Evolutionary conservation across 2,888 invertebrate species (phyloP).

Genomic region (Drosophila infuscata): DNA sequence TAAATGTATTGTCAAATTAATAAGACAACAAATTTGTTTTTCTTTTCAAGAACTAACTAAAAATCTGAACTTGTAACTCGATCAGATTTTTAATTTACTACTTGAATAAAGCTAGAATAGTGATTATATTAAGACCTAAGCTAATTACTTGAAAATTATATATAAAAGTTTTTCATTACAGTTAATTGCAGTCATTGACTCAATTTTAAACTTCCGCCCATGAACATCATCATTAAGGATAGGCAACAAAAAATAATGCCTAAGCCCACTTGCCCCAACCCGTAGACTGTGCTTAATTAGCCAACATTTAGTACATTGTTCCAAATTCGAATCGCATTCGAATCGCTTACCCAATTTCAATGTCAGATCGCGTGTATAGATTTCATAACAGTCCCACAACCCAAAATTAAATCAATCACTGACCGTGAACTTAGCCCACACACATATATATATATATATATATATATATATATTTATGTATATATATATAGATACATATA

Average conservation of each 20-base stretch:
- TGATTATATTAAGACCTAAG: neutral
- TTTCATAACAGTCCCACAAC: constrained; percentile 48
- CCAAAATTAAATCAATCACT: constrained; percentile 73
- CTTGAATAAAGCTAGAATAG: neutral
- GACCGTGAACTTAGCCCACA: constrained; percentile 67
- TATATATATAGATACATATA: neutral
- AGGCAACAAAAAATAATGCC: constrained; percentile 13
- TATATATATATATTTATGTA: neutral
- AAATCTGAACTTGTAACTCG: neutral
- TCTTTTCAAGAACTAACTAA: neutral
- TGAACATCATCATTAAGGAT: constrained; percentile 12
- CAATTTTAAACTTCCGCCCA: constrained; percentile 37
- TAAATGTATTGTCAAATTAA: too few species aligned
- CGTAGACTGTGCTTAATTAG: constrained; percentile 20
- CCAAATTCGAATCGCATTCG: constrained; percentile 55
- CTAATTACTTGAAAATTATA: neutral
- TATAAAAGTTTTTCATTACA: constrained; percentile 3
- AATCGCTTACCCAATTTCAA: constrained; percentile 67
- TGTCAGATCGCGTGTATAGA: constrained; percentile 69
- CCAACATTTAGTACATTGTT: constrained; percentile 55
- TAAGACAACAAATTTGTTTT: too few species aligned
- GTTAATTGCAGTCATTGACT: constrained; percentile 17
- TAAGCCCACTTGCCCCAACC: neutral
- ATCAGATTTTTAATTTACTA: neutral
- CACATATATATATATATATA: neutral